Evolutionary conservation across 2,888 invertebrate species (phyloP).

Genomic region (Noctuana brunneofusca): DNA sequence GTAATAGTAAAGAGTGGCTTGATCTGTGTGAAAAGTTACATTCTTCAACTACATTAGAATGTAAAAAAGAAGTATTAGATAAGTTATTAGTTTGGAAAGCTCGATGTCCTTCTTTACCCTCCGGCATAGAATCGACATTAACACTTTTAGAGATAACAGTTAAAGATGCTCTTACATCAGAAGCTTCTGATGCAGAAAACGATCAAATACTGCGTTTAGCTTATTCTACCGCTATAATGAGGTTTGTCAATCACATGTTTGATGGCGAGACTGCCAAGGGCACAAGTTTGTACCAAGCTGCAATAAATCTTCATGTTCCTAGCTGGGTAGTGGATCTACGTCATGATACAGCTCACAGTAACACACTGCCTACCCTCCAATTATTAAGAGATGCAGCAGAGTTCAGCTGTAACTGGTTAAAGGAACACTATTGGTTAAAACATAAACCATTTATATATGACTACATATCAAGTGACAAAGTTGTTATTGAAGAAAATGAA

Average conservation of each 20-base stretch:
- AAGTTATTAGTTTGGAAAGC: conserved; percentile 82
- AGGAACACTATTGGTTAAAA: conserved; percentile 85
- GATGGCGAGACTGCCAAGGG: conserved; percentile 80
- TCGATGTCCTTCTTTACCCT: conserved; percentile 79
- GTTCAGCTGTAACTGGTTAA: conserved; percentile 87
- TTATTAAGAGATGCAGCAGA: conserved; percentile 84
- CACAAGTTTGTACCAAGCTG: conserved; percentile 81
- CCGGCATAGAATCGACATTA: conserved; percentile 84
- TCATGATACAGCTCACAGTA: conserved; percentile 90
- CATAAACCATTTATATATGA: conserved; percentile 78
- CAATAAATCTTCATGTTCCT: conserved; percentile 86
- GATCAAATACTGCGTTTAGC: conserved; percentile 80
- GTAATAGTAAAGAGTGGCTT: conserved; percentile 77
- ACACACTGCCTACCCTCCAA: conserved; percentile 85
- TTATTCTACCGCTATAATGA: conserved; percentile 85
- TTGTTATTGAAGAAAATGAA: conserved; percentile 47
- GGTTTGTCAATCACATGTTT: conserved; percentile 86
- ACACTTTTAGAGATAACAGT: conserved; percentile 79
- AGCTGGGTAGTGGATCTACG: conserved; percentile 91
- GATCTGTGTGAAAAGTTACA: conserved; percentile 74
- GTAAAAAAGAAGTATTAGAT: conserved; percentile 61
- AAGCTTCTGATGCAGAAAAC: conserved; percentile 47
- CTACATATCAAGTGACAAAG: conserved; percentile 55
- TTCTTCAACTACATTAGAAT: conserved; percentile 47
- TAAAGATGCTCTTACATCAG: conserved; percentile 51